Conservation (phyloP, 2,113 vertebrate genomes). For the Gila orcuttii region DNA sequence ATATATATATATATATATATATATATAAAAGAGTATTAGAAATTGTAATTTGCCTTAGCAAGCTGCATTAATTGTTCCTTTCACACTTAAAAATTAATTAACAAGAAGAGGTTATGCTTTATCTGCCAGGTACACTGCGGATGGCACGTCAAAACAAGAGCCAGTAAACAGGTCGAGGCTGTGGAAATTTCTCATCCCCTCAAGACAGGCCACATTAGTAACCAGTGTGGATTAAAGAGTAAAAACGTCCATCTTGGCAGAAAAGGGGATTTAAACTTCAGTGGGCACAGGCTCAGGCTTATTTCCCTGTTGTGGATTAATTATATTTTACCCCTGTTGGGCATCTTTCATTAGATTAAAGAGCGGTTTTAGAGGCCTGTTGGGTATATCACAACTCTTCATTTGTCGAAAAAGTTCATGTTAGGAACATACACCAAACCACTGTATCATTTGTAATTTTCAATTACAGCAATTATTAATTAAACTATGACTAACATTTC, state of each 20-base stretch:
- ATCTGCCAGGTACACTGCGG: constrained; percentile 65
- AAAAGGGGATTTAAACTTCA: constrained; percentile 59
- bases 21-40: neutral
- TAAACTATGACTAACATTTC: constrained; percentile 5
- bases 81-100: constrained; percentile 41
- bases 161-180: constrained; percentile 44
- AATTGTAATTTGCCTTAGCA: neutral
- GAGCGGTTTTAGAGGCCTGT: constrained; percentile 16
- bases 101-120: constrained; percentile 58
- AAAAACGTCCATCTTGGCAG: constrained; percentile 48
- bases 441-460: neutral
- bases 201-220: constrained; percentile 65
- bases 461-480: constrained; percentile 11
- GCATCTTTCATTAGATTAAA: constrained; percentile 49
- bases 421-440: neutral
- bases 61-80: neutral
- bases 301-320: constrained; percentile 60
- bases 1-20: no score
- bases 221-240: constrained; percentile 68
- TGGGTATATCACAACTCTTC: neutral
- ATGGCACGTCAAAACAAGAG: constrained; percentile 41
- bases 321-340: constrained; percentile 46
- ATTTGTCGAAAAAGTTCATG: neutral
- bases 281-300: constrained; percentile 55
- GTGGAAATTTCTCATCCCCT: constrained; percentile 46